Evolutionary conservation across 35 echinoderm and acorn worm genomes (phyloP).

Genomic region (Diadema setosum): DNA sequence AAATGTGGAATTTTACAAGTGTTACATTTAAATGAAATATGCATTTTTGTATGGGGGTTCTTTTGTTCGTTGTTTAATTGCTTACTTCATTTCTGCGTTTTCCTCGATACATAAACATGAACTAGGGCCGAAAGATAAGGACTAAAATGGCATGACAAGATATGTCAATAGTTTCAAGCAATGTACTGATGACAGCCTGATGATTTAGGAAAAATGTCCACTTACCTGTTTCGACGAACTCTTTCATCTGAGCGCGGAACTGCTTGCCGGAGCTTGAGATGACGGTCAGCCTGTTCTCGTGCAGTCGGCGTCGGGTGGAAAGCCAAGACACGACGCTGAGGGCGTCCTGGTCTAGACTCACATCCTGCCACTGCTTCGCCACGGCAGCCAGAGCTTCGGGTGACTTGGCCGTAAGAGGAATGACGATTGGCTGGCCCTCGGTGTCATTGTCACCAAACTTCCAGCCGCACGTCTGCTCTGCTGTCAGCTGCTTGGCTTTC

Average conservation of each 20-base stretch:
- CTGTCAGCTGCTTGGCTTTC: not conserved
- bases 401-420: conserved; percentile 85
- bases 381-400: conserved; percentile 59
- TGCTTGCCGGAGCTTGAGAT: conserved; percentile 55
- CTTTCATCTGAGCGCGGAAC: conserved; percentile 43
- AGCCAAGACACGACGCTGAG: conserved; percentile 73
- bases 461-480: conserved; percentile 37
- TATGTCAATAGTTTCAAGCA: too few relatives aligned
- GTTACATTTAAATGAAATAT: too few relatives aligned
- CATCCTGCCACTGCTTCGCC: conserved; percentile 54
- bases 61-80: too few relatives aligned
- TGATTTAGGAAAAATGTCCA: too few relatives aligned
- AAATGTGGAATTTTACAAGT: too few relatives aligned
- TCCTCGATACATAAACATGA: too few relatives aligned
- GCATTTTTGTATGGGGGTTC: too few relatives aligned
- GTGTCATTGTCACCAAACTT: conserved; percentile 50
- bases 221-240: conserved; percentile 40
- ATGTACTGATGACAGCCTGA: too few relatives aligned
- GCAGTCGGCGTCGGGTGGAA: conserved; percentile 55
- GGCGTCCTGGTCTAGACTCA: conserved; percentile 68
- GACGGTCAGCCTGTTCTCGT: conserved; percentile 69
- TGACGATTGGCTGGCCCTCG: conserved; percentile 47
- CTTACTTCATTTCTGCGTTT: too few relatives aligned
- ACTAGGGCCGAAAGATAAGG: too few relatives aligned
- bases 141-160: too few relatives aligned